Base-by-base conservation (phyloP, 2,888 invertebrate species). In the Notocelia uddmanniana region DNA sequence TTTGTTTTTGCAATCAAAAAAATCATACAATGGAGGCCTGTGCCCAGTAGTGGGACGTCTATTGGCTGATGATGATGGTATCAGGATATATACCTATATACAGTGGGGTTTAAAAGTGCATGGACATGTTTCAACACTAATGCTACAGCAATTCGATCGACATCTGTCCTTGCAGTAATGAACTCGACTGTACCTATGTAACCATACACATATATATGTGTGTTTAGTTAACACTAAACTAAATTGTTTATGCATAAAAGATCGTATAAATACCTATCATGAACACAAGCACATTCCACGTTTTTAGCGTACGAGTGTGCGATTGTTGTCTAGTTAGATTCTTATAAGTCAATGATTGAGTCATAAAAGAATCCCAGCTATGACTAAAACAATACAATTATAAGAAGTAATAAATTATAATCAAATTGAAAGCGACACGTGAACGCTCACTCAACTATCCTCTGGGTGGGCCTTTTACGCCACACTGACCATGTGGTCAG, bases 311-410 rank as follows among this genome's bases (percentile, higher is more conserved):
- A 34, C 8, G 21, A 52, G 3, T 52, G 19, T 15, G 21, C 52
- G 34, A 15, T n/a, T 54, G 37, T 13, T 15, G 26, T 64, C 52
- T 37, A 64, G 34, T 54, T 52, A n/a, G 34, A 64, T 64, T 52
- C 52, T 64, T 64, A 37, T n/a, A 64, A 64, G 64, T 54, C 19
- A 50, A 54, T 52, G 5, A 64, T 21, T 23, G 34, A 50, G 34
- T 52, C 52, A 54, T 10, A 37, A 23, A 37, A 9, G 9, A 60
- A 60, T 10, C 19, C 31, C 19, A 18, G 26, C 26, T 9, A 21
- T 15, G 55, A 55, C 55, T n/a, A 26, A 26, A 26, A 55, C n/a
- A 55, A 15, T 55, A 26, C n/a, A 6, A 11, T 26, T 8, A 57
- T 34, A 19, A 63, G 21, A 21, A 34, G 31, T 52, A 18, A 11